Evolutionary conservation across 53 echinoderm and acorn worm species (phyloP), one percentile per base, ranked within the genome.

Genomic region (Crossaster papposus): DNA sequence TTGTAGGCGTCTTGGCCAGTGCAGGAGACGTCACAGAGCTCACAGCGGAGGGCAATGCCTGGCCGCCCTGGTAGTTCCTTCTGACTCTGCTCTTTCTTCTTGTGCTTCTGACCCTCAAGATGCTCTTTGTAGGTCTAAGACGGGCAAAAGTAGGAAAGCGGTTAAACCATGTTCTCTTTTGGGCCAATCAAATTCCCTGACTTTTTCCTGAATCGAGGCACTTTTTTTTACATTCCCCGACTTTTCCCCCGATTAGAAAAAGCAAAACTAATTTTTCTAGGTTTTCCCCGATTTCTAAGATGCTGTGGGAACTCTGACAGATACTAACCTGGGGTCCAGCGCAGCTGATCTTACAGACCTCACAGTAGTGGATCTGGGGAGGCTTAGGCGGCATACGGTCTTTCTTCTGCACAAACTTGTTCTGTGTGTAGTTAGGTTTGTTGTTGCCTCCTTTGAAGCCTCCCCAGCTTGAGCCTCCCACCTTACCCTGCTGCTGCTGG

Each of bases 331-430:
- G 92, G 14, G 99, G 99, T 54, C 99, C 99, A 89, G 99, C 99
- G 88, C 99, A 99, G 90, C 99, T 99, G 88, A 99, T 99, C 94
- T 99, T 99, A 83, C 99, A 99, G 72, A 99, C 93, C 53, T 96
- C 99, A 81, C 99, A 99, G 90, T 99, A 99, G 72, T 99, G 99
- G 1, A 99, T 92, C 92, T 99, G 99, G 30, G 99, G 92, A 70
- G 90, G 94, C 51, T 96, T 96, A 0, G 99, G 99, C 1, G 99
- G 96, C 20, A 91, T 81, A 51, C 93, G 93, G 36, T 94, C 91
- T 32, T 89, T 91, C 83, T 94, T 94, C 37, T 75, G 77, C 33
- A 65, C 70, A 23, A 79, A 79, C 91, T 91, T 92, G 70, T 89
- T 92, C 83, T 82, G 91, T 53, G 36, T 83, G 85, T 44, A 88